Percentiles rank a stretch among this genome's conserved stretches.
Evolutionary conservation across 2,113 vertebrate genomes (phyloP).

Genomic region (Xerus inauris): DNA sequence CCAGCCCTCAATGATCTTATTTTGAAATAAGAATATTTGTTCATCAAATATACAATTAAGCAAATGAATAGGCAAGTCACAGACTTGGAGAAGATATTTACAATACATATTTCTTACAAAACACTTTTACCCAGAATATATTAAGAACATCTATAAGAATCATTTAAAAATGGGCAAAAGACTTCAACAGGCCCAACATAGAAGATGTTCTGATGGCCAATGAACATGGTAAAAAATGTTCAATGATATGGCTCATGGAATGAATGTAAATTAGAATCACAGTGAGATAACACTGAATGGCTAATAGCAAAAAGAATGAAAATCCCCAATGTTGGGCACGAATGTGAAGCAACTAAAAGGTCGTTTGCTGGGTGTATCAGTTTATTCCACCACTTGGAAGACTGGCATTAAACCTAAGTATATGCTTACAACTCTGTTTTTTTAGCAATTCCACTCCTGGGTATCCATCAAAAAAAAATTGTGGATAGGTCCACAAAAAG

Average conservation of each 20-base stretch:
- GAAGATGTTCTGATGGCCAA: background rate
- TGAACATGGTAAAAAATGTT: background rate
- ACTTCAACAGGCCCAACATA: background rate
- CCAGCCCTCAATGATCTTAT: too few species aligned
- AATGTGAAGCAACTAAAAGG: background rate
- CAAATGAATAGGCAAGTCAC: background rate
- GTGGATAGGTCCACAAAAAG: background rate
- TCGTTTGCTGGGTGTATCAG: background rate
- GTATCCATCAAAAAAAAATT: background rate
- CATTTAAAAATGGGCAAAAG: background rate
- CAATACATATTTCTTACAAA: background rate
- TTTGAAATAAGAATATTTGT: background rate
- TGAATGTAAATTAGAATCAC: background rate
- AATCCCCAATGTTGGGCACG: background rate
- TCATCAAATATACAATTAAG: constrained; percentile 17
- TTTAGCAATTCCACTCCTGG: background rate
- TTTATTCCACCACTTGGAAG: background rate
- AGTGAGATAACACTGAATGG: background rate
- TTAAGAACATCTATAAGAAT: background rate
- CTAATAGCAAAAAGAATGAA: background rate
- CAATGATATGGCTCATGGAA: background rate
- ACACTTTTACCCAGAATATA: background rate
- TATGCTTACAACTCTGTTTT: background rate
- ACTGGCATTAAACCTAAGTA: background rate
- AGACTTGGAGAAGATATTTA: background rate